Base-by-base conservation (phyloP, 2,113 vertebrate genomes). In the Picathartes gymnocephalus region DNA sequence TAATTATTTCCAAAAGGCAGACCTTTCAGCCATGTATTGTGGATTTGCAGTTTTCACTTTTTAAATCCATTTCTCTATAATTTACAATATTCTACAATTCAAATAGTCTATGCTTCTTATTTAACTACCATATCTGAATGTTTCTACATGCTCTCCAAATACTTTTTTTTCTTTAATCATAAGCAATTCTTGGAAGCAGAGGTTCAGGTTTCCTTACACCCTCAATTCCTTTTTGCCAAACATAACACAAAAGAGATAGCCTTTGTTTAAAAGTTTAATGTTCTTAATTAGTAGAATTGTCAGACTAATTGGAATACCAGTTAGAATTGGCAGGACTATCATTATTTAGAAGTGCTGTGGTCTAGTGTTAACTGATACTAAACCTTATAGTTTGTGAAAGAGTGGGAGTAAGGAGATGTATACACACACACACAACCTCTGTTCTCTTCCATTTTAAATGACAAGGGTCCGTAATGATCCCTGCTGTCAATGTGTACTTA, bases 261-360 rank as follows among this genome's bases (percentile, higher is more conserved):
- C 94, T 98, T 98, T 98, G 93, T 97, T 98, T 97, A 98, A 98
- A 98, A 98, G 97, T 98, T 98, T 98, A 97, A 97, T 97, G 97
- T 95, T 97, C 96, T 98, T 98, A 97, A 98, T 98, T 98, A 98
- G 96, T 97, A 95, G 96, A 98, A 98, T 97, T 92, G 96, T 97
- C 95, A 89, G 96, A 94, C 96, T 98, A 98, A 98, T 98, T 97
- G 97, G 96, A 98, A 98, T 97, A 97, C 94, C 97, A 98, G 97
- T 98, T 98, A 98, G 96, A 98, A 98, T 95, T 97, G 97, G 96
- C 96, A 97, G 96, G 96, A 94, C 97, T 98, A 97, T 97, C 23
- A 10, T 97, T 98, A 97, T 97, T 98, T 97, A 96, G 97, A 98
- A 98, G 92, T 96, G 96, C 96, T 97, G 96, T 97, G 97, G 96